These are phyloP conservation scores for Criorhina ranunculi DNA, from an alignment of 2,888 invertebrate genomes.

Conservation along the genomic window DNA sequence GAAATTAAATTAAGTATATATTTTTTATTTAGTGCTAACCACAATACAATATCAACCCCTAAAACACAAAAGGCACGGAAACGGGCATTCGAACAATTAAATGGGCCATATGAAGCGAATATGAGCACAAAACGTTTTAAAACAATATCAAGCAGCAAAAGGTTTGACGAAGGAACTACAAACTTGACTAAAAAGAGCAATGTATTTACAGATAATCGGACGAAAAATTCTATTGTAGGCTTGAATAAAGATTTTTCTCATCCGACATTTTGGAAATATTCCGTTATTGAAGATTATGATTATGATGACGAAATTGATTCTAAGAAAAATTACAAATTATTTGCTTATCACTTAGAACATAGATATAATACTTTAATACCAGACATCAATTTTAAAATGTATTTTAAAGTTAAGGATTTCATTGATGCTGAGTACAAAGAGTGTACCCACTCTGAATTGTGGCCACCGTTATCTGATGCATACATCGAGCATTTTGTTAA, in stretches of 20 bases:
- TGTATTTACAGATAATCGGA: background rate
- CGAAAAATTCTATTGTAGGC: background rate
- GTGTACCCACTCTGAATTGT: constrained; percentile 53
- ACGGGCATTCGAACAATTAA: constrained; percentile 78
- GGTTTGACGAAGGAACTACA: constrained; percentile 77
- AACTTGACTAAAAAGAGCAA: constrained; percentile 14
- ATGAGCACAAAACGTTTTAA: constrained; percentile 80
- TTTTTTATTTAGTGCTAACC: background rate
- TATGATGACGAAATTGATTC: constrained; percentile 82
- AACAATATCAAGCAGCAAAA: constrained; percentile 79
- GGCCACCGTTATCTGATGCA: constrained; percentile 79
- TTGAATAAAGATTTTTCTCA: constrained; percentile 65
- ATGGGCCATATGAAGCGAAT: constrained; percentile 80
- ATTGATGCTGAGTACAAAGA: constrained; percentile 78
- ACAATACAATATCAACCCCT: background rate
- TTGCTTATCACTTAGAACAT: constrained; percentile 82
- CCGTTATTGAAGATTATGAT: constrained; percentile 81
- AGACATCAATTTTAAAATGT: constrained; percentile 81
- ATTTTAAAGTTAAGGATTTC: constrained; percentile 82
- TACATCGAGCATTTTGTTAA: constrained; percentile 81
- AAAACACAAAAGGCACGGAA: constrained; percentile 78
- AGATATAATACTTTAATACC: constrained; percentile 82
- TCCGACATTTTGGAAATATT: constrained; percentile 80
- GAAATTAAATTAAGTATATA: no score
- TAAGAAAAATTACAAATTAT: constrained; percentile 82